These are phyloP conservation scores for Thunnus albacares DNA, from an alignment of 2,797 vertebrate genomes.

Conservation along the genomic window DNA sequence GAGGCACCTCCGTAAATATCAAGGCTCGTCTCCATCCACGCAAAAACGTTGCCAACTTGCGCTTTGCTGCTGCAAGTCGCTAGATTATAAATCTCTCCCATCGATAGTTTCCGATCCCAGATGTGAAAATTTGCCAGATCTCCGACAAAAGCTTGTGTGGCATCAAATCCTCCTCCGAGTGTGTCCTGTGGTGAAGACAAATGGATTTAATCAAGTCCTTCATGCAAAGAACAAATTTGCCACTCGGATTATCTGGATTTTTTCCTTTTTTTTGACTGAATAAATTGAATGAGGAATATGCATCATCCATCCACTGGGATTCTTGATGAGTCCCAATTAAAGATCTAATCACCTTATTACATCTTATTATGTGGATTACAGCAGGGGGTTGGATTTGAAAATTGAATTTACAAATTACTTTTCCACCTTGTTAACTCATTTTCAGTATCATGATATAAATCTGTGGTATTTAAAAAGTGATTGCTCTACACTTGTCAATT, in stretches of 20 bases:
- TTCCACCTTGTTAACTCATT: background rate
- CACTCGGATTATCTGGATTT: conserved; percentile 32
- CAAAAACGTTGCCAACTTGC: conserved; percentile 94
- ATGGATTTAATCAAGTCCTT: conserved; percentile 48
- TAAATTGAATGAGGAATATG: conserved; percentile 16
- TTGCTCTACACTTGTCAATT: background rate
- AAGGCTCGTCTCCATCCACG: conserved; percentile 94
- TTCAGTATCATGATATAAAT: background rate
- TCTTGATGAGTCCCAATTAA: conserved; percentile 40
- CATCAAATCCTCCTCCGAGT: conserved; percentile 95
- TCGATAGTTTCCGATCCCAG: conserved; percentile 96
- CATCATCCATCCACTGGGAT: conserved; percentile 27
- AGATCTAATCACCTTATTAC: conserved; percentile 38
- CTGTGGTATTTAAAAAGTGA: background rate
- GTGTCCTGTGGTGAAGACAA: conserved; percentile 89
- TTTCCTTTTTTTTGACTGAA: background rate
- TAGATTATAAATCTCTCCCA: conserved; percentile 94
- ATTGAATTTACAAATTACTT: conserved; percentile 1
- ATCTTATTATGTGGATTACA: conserved; percentile 25
- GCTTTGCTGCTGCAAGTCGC: conserved; percentile 97
- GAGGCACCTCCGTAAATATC: conserved; percentile 96
- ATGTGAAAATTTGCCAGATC: conserved; percentile 98
- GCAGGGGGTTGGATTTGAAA: background rate
- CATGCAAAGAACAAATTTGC: conserved; percentile 9
- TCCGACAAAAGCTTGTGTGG: conserved; percentile 96